phyloP scores from a whole-genome alignment of 2,888 invertebrate genomes.

The Yponomeuta plumbellus region DNA sequence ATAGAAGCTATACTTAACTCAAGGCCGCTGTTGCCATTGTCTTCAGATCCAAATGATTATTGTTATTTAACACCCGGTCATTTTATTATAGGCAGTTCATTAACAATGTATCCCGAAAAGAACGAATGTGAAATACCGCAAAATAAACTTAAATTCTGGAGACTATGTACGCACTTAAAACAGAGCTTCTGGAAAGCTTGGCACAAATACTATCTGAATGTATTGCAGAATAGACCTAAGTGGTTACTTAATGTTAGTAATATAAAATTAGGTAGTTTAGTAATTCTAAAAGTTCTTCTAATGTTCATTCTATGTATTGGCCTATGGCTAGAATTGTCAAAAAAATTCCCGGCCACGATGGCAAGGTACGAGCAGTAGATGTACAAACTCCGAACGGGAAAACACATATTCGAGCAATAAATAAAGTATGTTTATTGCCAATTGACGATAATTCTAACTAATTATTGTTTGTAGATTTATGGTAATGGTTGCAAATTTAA shows the following conservation, averaged over 20 bases:
- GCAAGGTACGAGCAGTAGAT: too few relatives aligned
- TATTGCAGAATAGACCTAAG: too few relatives aligned
- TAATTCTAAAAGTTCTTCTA: not conserved
- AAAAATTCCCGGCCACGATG: too few relatives aligned
- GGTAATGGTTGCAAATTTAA: too few relatives aligned
- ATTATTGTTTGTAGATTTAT: too few relatives aligned
- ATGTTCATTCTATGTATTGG: not conserved
- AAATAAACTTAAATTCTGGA: slow-evolving; percentile 20
- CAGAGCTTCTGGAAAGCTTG: slow-evolving; percentile 3
- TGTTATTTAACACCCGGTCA: slow-evolving; percentile 22
- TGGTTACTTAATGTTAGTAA: not conserved
- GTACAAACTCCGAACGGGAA: too few relatives aligned
- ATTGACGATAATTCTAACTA: too few relatives aligned
- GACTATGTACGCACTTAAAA: slow-evolving; percentile 15
- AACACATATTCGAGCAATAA: too few relatives aligned
- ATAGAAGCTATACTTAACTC: slow-evolving; percentile 24
- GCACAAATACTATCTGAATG: too few relatives aligned
- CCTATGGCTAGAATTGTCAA: too few relatives aligned
- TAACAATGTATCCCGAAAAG: slow-evolving; percentile 20
- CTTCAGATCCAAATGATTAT: slow-evolving; percentile 16
- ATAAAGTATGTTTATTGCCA: too few relatives aligned
- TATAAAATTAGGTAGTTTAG: slow-evolving; percentile 5
- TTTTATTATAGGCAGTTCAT: slow-evolving; percentile 18
- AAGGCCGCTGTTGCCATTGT: slow-evolving; percentile 20
- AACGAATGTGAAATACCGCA: slow-evolving; percentile 16